Evolutionary conservation across 2,113 vertebrate species (phyloP), one percentile per base, ranked within the genome.

Genomic region (Diadophis punctatus): DNA sequence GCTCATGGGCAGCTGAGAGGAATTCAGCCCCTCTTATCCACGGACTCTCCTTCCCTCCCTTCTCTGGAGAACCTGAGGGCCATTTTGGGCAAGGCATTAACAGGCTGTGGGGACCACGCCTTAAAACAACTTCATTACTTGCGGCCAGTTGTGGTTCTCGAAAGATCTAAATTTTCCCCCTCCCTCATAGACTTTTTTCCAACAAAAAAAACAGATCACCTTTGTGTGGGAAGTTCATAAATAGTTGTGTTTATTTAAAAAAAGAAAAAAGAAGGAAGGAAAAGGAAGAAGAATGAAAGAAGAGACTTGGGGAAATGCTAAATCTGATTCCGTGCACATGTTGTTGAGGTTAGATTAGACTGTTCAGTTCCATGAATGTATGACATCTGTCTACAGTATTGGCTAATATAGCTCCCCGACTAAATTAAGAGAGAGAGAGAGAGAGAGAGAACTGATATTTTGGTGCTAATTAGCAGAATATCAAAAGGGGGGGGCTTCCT

Each of bases 111-210:
- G 94, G 99, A 99, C 96, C 98, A 99, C 97, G 99, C 99, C 97
- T 99, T 99, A 96, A 99, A 99, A 96, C 99, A 99, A 96, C 98
- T 99, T 94, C 99, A 99, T 98, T 99, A 99, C 97, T 98, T 99
- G 97, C 98, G 98, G 95, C 99, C 99, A 11, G 99, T 99, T 89
- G 99, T 99, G 93, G 98, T 99, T 94, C 98, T 99, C 90, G 99
- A 99, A 96, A 98, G 99, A 97, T 98, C 99, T 20, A 98, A 98
- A 95, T 98, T 98, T 97, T 98, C 98, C 93, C 96, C 97, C 74
- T 97, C 98, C 74, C 96, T 98, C 95, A 97, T 98, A 95, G 97
- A 98, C 92, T 98, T 98, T 95, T 99, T 99, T 97, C 98, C 98
- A 94, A 96, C 98, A 94, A 98, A 99, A 96, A 99, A 98, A 95